phyloP scores from a whole-genome alignment of 2,888 invertebrate species.

The Leucophenga montana region DNA sequence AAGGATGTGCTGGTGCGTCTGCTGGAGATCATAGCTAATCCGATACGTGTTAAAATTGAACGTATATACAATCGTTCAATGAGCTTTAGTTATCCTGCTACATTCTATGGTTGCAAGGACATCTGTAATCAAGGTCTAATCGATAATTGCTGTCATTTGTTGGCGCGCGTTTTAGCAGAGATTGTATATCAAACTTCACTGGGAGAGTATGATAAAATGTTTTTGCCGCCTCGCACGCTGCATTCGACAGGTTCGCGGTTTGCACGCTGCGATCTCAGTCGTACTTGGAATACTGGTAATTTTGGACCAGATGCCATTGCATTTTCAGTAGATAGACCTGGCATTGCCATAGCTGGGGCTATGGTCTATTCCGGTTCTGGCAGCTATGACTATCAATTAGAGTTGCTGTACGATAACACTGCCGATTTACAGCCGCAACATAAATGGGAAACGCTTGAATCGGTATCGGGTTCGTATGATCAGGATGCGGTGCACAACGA shows the following conservation, averaged over 20 bases:
- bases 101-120: conserved; percentile 64
- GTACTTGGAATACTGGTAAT: conserved; percentile 97
- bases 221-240: conserved; percentile 80
- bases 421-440: conserved; percentile 75
- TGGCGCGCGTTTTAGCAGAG: conserved; percentile 90
- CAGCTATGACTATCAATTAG: conserved; percentile 91
- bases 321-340: conserved; percentile 92
- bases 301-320: conserved; percentile 97
- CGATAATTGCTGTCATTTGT: conserved; percentile 82
- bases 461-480: conserved; percentile 86
- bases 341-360: conserved; percentile 91
- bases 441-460: conserved; percentile 91
- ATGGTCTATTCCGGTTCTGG: conserved; percentile 92
- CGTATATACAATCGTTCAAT: conserved; percentile 69
- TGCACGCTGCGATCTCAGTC: conserved; percentile 88
- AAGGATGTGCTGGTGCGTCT: conserved; percentile 88
- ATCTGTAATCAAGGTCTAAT: conserved; percentile 75
- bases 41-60: conserved; percentile 77
- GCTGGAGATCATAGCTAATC: conserved; percentile 86
- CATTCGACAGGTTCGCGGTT: conserved; percentile 92
- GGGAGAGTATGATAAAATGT: conserved; percentile 75
- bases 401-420: conserved; percentile 85
- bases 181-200: conserved; percentile 86
- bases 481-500: conserved; percentile 91
- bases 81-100: conserved; percentile 70